phyloP scores from a whole-genome alignment of 1,140 invertebrate species.

The Ceratina calcarata region DNA sequence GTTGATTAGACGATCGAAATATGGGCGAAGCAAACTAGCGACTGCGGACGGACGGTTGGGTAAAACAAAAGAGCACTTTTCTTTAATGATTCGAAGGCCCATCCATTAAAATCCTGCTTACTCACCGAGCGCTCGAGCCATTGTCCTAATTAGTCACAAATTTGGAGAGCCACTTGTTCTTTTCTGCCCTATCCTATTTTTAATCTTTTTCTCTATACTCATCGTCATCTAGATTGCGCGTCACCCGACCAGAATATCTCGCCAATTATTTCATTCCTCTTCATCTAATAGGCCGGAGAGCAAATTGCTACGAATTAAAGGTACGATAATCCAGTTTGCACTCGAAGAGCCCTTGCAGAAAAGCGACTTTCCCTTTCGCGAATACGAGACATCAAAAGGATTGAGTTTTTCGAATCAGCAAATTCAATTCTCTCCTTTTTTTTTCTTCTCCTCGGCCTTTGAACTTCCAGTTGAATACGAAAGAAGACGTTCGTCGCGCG shows the following conservation, averaged over 20 bases:
- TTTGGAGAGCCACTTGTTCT: conserved; percentile 43
- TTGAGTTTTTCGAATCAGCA: too few species aligned
- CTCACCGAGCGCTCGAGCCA: conserved; percentile 46
- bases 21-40: not conserved
- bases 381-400: not conserved
- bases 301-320: conserved; percentile 44
- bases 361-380: not conserved
- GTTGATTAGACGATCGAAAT: conserved; percentile 45
- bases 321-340: conserved; percentile 29
- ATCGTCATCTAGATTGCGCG: conserved; percentile 2
- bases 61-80: conserved; percentile 51
- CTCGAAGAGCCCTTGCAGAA: not conserved
- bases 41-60: not conserved
- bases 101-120: conserved; percentile 63
- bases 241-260: not conserved
- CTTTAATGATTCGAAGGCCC: conserved; percentile 52
- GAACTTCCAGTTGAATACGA: not conserved
- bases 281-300: conserved; percentile 5
- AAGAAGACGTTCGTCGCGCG: not conserved
- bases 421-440: not conserved
- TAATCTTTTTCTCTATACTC: conserved; percentile 34
- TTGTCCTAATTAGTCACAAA: conserved; percentile 66
- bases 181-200: not conserved
- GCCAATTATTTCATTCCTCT: conserved; percentile 44
- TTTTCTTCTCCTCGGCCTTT: not conserved